phyloP scores from a whole-genome alignment of 2,797 vertebrate species.

The Sebastes reedi region DNA sequence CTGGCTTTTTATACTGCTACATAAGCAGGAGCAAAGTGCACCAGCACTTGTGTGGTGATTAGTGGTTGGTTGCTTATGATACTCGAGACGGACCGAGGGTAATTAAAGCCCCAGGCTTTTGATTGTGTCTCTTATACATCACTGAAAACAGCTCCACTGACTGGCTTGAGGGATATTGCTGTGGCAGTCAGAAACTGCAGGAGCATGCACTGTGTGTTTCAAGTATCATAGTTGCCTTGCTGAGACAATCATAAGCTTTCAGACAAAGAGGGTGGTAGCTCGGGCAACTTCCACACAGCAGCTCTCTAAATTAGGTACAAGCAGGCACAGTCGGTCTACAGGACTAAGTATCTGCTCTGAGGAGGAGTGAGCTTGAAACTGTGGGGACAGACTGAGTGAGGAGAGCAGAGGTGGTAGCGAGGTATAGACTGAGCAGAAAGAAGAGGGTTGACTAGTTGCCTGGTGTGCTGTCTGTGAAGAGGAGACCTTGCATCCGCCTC shows the following conservation, averaged over 20 bases:
- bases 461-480: constrained; percentile 63
- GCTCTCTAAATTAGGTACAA: constrained; percentile 64
- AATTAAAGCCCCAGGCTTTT: constrained; percentile 67
- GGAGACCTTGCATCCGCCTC: constrained; percentile 46
- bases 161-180: constrained; percentile 34
- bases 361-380: constrained; percentile 29
- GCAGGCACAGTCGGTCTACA: constrained; percentile 40
- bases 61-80: constrained; percentile 63
- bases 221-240: constrained; percentile 61
- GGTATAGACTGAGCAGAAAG: constrained; percentile 21
- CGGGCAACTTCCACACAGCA: constrained; percentile 48
- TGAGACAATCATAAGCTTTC: constrained; percentile 70
- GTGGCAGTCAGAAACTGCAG: constrained; percentile 52
- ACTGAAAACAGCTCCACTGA: constrained; percentile 28
- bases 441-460: constrained; percentile 63
- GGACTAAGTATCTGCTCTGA: constrained; percentile 28
- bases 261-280: constrained; percentile 32
- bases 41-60: constrained; percentile 68
- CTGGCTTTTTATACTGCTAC: constrained; percentile 43
- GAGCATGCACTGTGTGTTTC: constrained; percentile 41
- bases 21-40: constrained; percentile 62
- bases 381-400: constrained; percentile 25
- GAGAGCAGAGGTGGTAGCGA: constrained; percentile 27
- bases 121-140: constrained; percentile 51
- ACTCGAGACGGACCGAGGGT: constrained; percentile 59